Percentiles rank a stretch among this genome's conserved stretches.
These are phyloP conservation scores for Tachysurus fulvidraco DNA, from an alignment of 2,113 vertebrate species.

Conservation along the genomic window DNA sequence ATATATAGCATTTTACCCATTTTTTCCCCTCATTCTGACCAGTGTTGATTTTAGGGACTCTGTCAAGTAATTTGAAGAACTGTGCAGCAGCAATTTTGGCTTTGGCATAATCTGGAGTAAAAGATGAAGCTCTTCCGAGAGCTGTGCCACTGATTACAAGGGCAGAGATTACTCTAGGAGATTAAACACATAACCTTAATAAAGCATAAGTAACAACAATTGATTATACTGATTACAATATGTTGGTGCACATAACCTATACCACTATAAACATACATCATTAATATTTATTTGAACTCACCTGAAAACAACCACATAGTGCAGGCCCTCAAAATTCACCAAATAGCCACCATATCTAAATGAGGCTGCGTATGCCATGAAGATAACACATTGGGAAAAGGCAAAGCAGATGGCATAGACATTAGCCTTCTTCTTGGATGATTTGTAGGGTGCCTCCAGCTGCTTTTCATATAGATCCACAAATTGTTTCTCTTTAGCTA, in stretches of 20 bases:
- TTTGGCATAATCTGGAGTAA: slow-evolving; percentile 77
- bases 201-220: background rate
- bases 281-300: slow-evolving; percentile 50
- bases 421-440: slow-evolving; percentile 69
- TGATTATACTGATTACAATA: background rate
- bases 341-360: slow-evolving; percentile 77
- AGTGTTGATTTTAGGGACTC: slow-evolving; percentile 68
- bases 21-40: slow-evolving; percentile 60
- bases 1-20: slow-evolving; percentile 62
- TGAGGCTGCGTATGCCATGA: slow-evolving; percentile 74
- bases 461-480: slow-evolving; percentile 68
- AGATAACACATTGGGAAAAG: slow-evolving; percentile 74
- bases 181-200: slow-evolving; percentile 13
- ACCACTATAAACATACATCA: background rate
- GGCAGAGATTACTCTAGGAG: slow-evolving; percentile 70
- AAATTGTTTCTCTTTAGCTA: slow-evolving; percentile 73
- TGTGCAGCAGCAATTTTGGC: slow-evolving; percentile 75
- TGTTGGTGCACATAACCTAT: background rate
- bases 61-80: slow-evolving; percentile 73
- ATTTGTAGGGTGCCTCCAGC: slow-evolving; percentile 66
- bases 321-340: slow-evolving; percentile 68
- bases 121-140: slow-evolving; percentile 71
- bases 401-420: slow-evolving; percentile 74
- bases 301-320: slow-evolving; percentile 76
- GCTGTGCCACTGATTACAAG: slow-evolving; percentile 73